Base-by-base conservation (phyloP, 2,797 vertebrate species). In the Xenops minutus region DNA sequence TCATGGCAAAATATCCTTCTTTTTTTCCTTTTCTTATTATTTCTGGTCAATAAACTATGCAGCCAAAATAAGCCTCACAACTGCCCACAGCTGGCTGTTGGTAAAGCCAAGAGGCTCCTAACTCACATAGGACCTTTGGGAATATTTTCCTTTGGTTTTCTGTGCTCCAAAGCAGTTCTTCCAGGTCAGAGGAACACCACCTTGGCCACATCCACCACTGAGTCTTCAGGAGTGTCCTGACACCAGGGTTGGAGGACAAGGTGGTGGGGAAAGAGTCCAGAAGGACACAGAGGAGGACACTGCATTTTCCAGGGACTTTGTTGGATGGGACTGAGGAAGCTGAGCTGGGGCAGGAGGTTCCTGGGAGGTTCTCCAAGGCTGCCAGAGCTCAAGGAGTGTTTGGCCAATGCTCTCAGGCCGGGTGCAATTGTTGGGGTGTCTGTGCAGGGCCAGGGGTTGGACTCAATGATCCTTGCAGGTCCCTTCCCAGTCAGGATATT, bases 391-490 rank as follows among this genome's bases (percentile, higher is more conserved):
- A 34, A 44, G 68, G 41, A 19, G 41, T 5, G 9, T 48, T 83
- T n/a, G 68, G 58, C 1, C 49, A 73, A 20, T 2, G 4, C 68
- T 61, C 9, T 24, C 49, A 74, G 73, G 56, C 4, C 26, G 74
- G 56, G 9, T 49, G 62, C 48, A 49, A 0, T 6, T 56, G 49
- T 0, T 63, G 56, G 74, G 62, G 46, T 10, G n/a, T n/a, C 48
- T 68, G 63, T 11, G 63, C 46, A 76, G 62, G 52, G 52, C 1
- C 24, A 0, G 37, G 37, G 1, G 37, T 1, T 26, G 61, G 3
- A 0, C 8, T 61, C 3, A 3, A 4, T 18, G 9, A n/a, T 44
- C 37, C 51, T 6, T 8, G 37, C 0, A 9, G n/a, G 23, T 34
- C 34, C 36, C 20, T 51, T 48, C 15, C 37, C 9, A 7, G n/a